These are phyloP conservation scores for Resseliella maxima DNA, from an alignment of 2,888 invertebrate genomes.

Conservation along the genomic window DNA sequence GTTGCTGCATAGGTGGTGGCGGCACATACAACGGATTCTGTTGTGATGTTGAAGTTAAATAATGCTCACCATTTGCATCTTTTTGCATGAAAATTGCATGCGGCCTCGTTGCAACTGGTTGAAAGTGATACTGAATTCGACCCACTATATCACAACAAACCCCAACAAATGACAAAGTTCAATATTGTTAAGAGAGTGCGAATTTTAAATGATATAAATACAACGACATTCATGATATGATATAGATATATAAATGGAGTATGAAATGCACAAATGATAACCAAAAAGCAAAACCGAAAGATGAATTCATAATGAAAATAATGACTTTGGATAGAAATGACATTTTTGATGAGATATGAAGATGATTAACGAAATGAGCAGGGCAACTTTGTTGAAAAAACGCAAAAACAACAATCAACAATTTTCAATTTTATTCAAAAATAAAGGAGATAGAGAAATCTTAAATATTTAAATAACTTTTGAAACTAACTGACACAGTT, in stretches of 20 bases:
- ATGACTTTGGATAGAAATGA: neutral
- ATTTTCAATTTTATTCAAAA: neutral
- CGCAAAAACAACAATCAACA: no score
- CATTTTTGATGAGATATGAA: neutral
- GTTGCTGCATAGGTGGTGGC: slow-evolving; percentile 58
- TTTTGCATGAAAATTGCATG: slow-evolving; percentile 47
- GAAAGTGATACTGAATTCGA: slow-evolving; percentile 30
- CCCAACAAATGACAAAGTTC: no score
- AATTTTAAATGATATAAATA: no score
- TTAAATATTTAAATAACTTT: neutral
- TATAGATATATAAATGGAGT: no score
- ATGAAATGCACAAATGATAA: no score
- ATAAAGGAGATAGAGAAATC: neutral
- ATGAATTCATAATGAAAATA: neutral
- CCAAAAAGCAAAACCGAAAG: no score
- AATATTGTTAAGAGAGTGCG: no score
- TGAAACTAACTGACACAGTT: neutral
- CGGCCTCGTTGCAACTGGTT: neutral
- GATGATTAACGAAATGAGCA: no score
- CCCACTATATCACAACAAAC: neutral
- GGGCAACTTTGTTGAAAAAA: no score
- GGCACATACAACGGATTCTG: slow-evolving; percentile 20
- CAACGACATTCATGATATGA: no score
- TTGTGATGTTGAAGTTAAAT: neutral
- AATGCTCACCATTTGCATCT: neutral